Evolutionary conservation across 1,140 invertebrate species (phyloP).

Genomic region (Drosophila santomea): DNA sequence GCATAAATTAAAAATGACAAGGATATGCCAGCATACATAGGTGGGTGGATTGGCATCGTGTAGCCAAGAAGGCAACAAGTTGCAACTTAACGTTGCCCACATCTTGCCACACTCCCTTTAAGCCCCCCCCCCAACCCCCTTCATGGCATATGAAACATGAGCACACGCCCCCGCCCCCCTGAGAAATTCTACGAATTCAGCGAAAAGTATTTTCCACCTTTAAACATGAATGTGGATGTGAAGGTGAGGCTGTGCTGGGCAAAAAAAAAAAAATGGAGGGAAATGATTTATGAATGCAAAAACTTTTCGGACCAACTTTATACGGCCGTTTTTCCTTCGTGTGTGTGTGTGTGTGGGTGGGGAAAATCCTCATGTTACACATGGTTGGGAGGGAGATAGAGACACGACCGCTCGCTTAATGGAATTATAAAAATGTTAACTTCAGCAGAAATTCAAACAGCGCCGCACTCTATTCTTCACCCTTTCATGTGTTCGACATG

Average conservation of each 20-base stretch:
- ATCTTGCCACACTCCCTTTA: conserved; percentile 7
- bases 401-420: conserved; percentile 61
- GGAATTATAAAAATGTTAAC: conserved; percentile 83
- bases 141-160: conserved; percentile 70
- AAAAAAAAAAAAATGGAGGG: conserved; percentile 35
- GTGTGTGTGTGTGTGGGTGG: conserved; percentile 34
- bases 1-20: conserved; percentile 83
- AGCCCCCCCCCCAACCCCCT: neutral
- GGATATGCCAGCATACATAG: conserved; percentile 59
- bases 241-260: conserved; percentile 20
- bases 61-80: conserved; percentile 77
- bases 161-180: neutral
- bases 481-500: conserved; percentile 25
- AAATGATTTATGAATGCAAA: conserved; percentile 82
- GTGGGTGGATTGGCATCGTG: conserved; percentile 29
- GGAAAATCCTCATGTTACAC: too few relatives aligned
- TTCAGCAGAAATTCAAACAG: conserved; percentile 81
- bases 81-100: conserved; percentile 60
- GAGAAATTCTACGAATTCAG: conserved; percentile 78
- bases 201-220: conserved; percentile 82
- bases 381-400: neutral
- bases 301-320: conserved; percentile 77
- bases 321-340: conserved; percentile 53
- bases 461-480: conserved; percentile 41
- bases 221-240: conserved; percentile 37